Evolutionary conservation across 2,888 invertebrate species (phyloP).

Genomic region (Trichogramma evanescens): DNA sequence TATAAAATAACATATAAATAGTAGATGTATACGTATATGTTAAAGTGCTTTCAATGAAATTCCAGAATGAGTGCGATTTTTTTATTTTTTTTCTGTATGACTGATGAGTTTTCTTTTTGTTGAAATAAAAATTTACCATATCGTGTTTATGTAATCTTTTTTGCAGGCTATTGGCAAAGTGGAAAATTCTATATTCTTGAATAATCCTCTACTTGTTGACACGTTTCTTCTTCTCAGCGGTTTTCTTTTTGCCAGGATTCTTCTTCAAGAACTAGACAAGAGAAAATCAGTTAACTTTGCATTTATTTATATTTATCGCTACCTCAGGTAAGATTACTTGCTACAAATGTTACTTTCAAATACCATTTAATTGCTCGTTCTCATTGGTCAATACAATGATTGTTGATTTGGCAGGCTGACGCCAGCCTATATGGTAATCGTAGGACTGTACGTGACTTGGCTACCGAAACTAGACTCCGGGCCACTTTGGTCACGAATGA

Average conservation of each 20-base stretch:
- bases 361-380: neutral
- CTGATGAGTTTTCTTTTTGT: no score
- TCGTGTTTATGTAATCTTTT: neutral
- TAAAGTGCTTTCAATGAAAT: neutral
- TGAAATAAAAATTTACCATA: neutral
- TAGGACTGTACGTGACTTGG: slow-evolving; percentile 69
- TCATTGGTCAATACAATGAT: neutral
- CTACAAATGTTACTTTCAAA: neutral
- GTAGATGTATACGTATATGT: no score
- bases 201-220: slow-evolving; percentile 66
- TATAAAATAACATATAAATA: neutral
- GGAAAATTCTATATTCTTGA: slow-evolving; percentile 58
- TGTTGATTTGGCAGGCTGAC: slow-evolving; percentile 53
- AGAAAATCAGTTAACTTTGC: slow-evolving; percentile 56
- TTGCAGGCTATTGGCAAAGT: slow-evolving; percentile 54
- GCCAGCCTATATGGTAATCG: slow-evolving; percentile 65
- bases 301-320: slow-evolving; percentile 59
- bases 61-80: slow-evolving; percentile 6
- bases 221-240: slow-evolving; percentile 66
- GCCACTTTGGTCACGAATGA: slow-evolving; percentile 64
- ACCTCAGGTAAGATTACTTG: slow-evolving; percentile 54
- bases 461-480: slow-evolving; percentile 64
- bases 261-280: slow-evolving; percentile 62
- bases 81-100: neutral
- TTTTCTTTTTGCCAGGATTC: slow-evolving; percentile 62